phyloP scores from a whole-genome alignment of 2,888 invertebrate genomes.

The Spisula subtruncata region DNA sequence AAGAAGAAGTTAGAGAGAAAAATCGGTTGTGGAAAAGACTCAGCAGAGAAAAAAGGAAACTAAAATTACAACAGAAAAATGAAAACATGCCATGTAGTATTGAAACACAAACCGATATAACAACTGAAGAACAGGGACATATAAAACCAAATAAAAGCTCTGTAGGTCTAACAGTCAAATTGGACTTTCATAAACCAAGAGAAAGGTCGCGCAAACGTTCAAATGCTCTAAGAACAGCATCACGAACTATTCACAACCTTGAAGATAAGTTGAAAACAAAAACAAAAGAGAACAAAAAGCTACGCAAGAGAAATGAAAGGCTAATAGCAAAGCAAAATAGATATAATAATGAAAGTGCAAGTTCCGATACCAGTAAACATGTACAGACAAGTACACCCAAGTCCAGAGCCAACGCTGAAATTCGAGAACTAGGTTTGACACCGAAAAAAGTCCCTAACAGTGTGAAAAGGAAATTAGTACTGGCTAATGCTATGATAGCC shows the following conservation, averaged over 20 bases:
- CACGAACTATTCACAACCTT: neutral
- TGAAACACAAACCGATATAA: too few relatives aligned
- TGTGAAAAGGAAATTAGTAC: neutral
- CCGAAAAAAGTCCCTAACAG: neutral
- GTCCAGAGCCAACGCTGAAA: neutral
- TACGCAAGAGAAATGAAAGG: slow-evolving; percentile 2
- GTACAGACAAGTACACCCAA: neutral
- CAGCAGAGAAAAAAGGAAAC: neutral
- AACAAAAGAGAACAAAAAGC: neutral
- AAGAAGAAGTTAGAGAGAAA: neutral
- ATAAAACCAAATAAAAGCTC: too few relatives aligned
- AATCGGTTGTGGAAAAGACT: neutral
- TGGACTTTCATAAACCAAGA: neutral
- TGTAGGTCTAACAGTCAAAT: too few relatives aligned
- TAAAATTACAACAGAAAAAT: neutral
- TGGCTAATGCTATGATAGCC: neutral
- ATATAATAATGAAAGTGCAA: neutral
- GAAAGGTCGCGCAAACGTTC: too few relatives aligned
- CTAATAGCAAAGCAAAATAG: neutral
- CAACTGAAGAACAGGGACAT: too few relatives aligned
- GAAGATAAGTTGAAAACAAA: neutral
- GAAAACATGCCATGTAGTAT: too few relatives aligned
- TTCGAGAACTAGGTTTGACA: neutral
- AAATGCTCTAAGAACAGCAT: neutral
- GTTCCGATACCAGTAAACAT: too few relatives aligned